Evolutionary conservation across 2,888 invertebrate genomes (phyloP).

Genomic region (Thumatha senex): DNA sequence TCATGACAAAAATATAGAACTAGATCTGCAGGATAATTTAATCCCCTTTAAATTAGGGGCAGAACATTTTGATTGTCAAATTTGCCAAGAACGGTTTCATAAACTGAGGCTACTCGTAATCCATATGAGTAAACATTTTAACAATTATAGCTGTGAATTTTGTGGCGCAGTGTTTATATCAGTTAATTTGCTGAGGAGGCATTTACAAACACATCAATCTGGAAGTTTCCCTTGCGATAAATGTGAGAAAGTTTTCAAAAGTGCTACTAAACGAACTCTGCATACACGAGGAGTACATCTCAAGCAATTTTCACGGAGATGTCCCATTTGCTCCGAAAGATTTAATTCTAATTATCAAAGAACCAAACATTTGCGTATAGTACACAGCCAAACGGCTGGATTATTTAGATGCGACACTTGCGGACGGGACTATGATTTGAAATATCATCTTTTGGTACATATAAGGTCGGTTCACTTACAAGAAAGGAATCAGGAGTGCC

Average conservation of each 20-base stretch:
- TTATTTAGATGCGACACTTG: slow-evolving; percentile 62
- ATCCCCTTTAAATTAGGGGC: slow-evolving; percentile 65
- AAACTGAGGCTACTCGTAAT: slow-evolving; percentile 61
- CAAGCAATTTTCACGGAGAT: slow-evolving; percentile 54
- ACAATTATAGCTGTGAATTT: slow-evolving; percentile 67
- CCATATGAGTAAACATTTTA: slow-evolving; percentile 72
- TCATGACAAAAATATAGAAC: slow-evolving; percentile 55
- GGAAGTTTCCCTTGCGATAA: slow-evolving; percentile 64
- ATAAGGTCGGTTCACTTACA: slow-evolving; percentile 66
- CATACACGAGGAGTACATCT: slow-evolving; percentile 64
- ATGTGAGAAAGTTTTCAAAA: slow-evolving; percentile 68
- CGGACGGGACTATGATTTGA: slow-evolving; percentile 61
- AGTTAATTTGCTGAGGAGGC: slow-evolving; percentile 50
- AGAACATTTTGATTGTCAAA: slow-evolving; percentile 57
- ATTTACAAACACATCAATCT: slow-evolving; percentile 56
- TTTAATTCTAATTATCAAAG: slow-evolving; percentile 68
- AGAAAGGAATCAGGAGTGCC: slow-evolving; percentile 65
- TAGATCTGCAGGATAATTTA: slow-evolving; percentile 54
- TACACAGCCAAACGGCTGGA: slow-evolving; percentile 56
- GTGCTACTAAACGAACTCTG: slow-evolving; percentile 50
- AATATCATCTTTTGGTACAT: slow-evolving; percentile 61
- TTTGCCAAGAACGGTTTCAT: slow-evolving; percentile 55
- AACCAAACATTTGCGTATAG: slow-evolving; percentile 61
- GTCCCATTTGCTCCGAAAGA: slow-evolving; percentile 65
- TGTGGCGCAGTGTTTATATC: slow-evolving; percentile 67